Base-by-base conservation (phyloP, 2,113 vertebrate species). In the Phrynocephalus versicolor region DNA sequence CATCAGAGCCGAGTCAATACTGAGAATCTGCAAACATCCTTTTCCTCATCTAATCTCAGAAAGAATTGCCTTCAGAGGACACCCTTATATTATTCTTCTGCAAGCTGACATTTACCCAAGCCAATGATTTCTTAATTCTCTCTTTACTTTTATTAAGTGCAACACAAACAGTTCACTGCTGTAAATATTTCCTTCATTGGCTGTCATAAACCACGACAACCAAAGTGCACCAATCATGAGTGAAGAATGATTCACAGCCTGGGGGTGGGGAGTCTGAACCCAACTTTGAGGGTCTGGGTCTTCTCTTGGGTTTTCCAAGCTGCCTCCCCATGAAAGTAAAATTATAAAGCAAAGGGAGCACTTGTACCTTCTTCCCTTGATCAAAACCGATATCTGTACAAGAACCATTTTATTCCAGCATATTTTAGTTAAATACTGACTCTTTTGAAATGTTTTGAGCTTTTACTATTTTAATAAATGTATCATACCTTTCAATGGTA, bases 81-180 rank as follows among this genome's bases (percentile, higher is more conserved):
- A 72, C 3, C 71, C 55, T 71, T 12, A 77, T 27, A n/a, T 39
- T 39, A n/a, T 71, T 85, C 45, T 7, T 76, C 3, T 19, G 16
- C 65, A 79, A 39, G 69, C 85, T 79, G 65, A 88, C 86, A 12
- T 27, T 25, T 86, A 84, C 33, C 41, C 2, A 83, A 23, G 55
- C 9, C 37, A 86, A 71, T 45, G 35, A 80, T 74, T 84, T 85
- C 33, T 86, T 55, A 76, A 71, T 1, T 82, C 80, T 71, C 67
- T 80, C 27, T 88, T 84, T 88, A n/a, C 23, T 51, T 85, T 74
- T 83, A 85, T 69, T 71, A 76, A 27, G 64, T 30, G 15, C 4
- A 85, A 81, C 6, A 45, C 57, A 67, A 35, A 81, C 27, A 6
- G 41, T 55, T 14, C 21, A 18, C 7, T n/a, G 79, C 82, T 80